phyloP scores from a whole-genome alignment of 53 echinoderm and acorn worm species.

The Apostichopus leukothele region DNA sequence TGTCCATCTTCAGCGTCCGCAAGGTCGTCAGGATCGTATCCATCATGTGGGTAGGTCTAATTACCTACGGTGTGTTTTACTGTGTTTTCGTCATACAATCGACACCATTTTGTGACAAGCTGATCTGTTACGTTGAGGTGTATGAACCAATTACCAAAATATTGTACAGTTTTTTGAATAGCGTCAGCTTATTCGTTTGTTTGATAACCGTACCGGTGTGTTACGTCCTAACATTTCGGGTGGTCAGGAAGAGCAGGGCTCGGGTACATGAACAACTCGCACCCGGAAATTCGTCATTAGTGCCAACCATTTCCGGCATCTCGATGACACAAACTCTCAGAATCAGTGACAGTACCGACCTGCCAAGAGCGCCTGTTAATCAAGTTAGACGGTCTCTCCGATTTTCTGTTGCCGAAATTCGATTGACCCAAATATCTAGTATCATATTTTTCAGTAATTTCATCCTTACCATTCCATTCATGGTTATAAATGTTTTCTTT shows the following conservation, averaged over 20 bases:
- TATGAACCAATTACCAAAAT: background rate
- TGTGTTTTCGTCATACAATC: no score
- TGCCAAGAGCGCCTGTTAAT: background rate
- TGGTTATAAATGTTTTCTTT: background rate
- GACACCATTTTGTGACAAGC: no score
- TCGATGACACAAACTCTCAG: no score
- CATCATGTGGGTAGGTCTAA: no score
- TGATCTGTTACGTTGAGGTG: no score
- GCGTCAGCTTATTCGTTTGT: background rate
- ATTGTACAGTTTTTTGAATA: background rate
- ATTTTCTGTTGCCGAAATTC: background rate
- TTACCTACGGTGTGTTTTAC: no score
- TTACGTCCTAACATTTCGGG: background rate
- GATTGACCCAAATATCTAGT: background rate
- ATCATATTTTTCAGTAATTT: background rate
- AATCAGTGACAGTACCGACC: no score
- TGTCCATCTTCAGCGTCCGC: no score
- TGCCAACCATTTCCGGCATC: no score
- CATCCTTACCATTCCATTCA: background rate
- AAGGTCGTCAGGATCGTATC: no score
- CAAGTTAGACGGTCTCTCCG: background rate
- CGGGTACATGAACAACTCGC: background rate
- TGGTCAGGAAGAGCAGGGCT: background rate
- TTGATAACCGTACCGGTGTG: background rate
- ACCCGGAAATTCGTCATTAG: no score